phyloP scores from a whole-genome alignment of 2,797 vertebrate species.

The Epinephelus coioides region DNA sequence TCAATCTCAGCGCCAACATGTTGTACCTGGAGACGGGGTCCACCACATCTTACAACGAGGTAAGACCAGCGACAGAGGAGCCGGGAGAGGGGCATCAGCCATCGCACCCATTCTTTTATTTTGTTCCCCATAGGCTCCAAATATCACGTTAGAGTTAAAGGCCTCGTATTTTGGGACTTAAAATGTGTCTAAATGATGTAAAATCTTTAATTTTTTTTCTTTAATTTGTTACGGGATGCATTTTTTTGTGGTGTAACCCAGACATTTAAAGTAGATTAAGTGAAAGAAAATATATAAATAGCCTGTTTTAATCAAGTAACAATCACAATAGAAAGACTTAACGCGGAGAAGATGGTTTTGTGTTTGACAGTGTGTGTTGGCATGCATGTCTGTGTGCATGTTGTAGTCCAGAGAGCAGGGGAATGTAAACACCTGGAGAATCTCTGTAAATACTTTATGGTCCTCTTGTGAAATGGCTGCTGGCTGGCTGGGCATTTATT shows the following conservation, averaged over 20 bases:
- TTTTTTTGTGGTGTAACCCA: background rate
- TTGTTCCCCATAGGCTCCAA: constrained; percentile 7
- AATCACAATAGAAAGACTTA: background rate
- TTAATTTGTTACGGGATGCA: background rate
- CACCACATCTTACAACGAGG: constrained; percentile 97
- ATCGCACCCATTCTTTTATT: constrained; percentile 2
- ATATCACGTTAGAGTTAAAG: background rate
- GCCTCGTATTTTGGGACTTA: background rate
- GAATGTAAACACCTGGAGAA: constrained; percentile 83
- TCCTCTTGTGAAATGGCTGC: constrained; percentile 66
- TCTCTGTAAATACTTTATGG: constrained; percentile 39
- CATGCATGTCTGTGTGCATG: constrained; percentile 33
- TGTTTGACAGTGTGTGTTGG: constrained; percentile 35
- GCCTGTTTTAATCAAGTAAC: background rate
- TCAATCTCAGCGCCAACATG: constrained; percentile 99
- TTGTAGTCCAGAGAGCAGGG: constrained; percentile 46
- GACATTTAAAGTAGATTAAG: background rate
- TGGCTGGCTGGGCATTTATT: constrained; percentile 32
- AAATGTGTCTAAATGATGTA: background rate
- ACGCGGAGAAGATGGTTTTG: background rate
- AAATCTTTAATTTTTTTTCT: background rate
- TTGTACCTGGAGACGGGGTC: constrained; percentile 99
- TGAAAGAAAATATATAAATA: constrained; percentile 4
- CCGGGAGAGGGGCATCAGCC: constrained; percentile 17
- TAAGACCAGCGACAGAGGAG: constrained; percentile 83